Evolutionary conservation across 2,797 vertebrate genomes (phyloP).

Genomic region (Pipistrellus pygmaeus): DNA sequence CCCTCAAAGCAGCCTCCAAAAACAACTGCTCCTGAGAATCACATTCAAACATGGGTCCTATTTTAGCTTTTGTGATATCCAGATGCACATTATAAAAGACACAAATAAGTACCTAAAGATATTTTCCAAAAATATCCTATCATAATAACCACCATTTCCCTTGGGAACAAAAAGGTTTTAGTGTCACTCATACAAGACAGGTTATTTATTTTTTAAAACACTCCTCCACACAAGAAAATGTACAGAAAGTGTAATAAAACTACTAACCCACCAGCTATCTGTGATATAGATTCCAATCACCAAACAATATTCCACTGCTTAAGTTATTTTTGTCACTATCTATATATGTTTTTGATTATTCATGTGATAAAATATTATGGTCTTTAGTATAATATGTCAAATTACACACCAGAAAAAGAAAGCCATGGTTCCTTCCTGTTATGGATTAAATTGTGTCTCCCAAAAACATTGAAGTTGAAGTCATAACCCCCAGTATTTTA

Average conservation of each 20-base stretch:
- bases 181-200: not conserved
- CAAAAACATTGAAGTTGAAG: not conserved
- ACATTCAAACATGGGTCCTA: not conserved
- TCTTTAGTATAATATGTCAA: slow-evolving; percentile 18
- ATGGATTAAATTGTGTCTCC: not conserved
- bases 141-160: not conserved
- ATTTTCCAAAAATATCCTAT: not conserved
- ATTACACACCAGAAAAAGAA: slow-evolving; percentile 1
- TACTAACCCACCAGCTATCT: not conserved
- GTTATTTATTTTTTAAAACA: not conserved
- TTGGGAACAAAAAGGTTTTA: not conserved
- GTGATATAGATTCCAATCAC: not conserved
- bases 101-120: not conserved
- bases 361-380: not conserved
- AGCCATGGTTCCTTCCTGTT: not conserved
- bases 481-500: not conserved
- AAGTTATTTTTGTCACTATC: not conserved
- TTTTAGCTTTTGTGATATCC: not conserved
- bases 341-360: not conserved
- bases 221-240: not conserved
- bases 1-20: not conserved
- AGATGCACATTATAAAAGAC: not conserved
- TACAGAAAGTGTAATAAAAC: not conserved
- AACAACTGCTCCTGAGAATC: not conserved
- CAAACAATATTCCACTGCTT: not conserved